These are phyloP conservation scores for Lepidocyrtoides sp. DNA, from an alignment of 2,888 invertebrate species.

Conservation along the genomic window DNA sequence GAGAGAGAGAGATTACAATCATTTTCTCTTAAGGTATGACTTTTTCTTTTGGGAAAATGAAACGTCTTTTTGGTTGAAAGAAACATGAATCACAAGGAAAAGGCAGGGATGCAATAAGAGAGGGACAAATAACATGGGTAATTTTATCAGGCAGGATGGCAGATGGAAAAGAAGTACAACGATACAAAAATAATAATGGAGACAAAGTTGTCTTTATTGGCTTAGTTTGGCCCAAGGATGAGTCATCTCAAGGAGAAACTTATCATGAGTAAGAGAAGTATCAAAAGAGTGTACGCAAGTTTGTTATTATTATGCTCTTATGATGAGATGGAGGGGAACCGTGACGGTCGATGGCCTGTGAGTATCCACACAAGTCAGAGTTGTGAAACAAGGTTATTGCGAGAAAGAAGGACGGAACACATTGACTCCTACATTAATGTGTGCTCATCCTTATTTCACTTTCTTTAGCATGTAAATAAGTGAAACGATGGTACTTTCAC, in stretches of 20 bases:
- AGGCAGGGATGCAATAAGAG: slow-evolving; percentile 14
- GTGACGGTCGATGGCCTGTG: neutral
- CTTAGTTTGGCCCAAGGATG: slow-evolving; percentile 73
- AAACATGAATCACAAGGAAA: slow-evolving; percentile 57
- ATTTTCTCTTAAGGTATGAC: slow-evolving; percentile 14
- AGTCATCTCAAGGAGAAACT: slow-evolving; percentile 65
- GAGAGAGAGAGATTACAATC: slow-evolving; percentile 24
- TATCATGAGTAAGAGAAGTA: neutral
- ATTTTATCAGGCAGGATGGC: slow-evolving; percentile 59
- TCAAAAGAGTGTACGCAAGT: slow-evolving; percentile 1
- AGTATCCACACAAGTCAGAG: neutral
- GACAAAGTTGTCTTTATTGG: slow-evolving; percentile 78
- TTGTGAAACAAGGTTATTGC: neutral
- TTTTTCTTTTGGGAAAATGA: neutral
- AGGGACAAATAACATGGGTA: slow-evolving; percentile 54
- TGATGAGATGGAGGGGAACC: slow-evolving; percentile 26
- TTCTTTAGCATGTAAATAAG: neutral
- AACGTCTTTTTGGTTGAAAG: slow-evolving; percentile 26
- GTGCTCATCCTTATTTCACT: slow-evolving; percentile 8
- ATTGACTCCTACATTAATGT: neutral
- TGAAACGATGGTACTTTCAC: slow-evolving; percentile 8
- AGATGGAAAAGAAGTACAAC: slow-evolving; percentile 6
- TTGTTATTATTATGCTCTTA: slow-evolving; percentile 46
- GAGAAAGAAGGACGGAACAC: neutral
- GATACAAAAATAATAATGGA: slow-evolving; percentile 58